phyloP scores from a whole-genome alignment of 2,888 invertebrate species.

The Apamea anceps region DNA sequence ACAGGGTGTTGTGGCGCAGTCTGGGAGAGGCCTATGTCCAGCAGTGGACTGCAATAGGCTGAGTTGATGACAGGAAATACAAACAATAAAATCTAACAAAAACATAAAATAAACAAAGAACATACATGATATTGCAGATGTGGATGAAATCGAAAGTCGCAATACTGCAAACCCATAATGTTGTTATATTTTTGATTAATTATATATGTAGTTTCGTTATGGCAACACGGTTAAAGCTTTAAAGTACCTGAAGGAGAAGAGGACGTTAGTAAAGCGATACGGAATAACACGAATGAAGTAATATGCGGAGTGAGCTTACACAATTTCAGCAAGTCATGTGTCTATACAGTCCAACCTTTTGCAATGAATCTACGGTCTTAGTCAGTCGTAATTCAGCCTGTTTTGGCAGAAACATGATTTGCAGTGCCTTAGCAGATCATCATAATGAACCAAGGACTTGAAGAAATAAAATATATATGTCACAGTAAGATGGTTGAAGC shows the following conservation, averaged over 20 bases:
- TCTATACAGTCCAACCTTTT: neutral
- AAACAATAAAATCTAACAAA: no score
- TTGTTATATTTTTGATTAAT: neutral
- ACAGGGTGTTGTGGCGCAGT: no score
- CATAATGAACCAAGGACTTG: neutral
- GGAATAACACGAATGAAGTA: neutral
- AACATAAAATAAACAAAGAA: no score
- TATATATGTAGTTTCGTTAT: no score
- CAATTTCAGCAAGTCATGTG: neutral
- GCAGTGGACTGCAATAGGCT: no score
- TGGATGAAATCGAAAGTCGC: neutral
- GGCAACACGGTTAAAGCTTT: neutral
- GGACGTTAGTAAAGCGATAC: neutral
- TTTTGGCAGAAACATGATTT: neutral
- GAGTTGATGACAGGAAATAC: no score
- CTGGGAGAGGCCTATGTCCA: no score
- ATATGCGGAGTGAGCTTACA: no score
- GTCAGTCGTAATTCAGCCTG: neutral
- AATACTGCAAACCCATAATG: no score
- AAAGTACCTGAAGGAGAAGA: neutral
- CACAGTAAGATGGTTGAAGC: no score
- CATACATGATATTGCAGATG: neutral
- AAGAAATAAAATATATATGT: no score
- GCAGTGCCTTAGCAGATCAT: neutral
- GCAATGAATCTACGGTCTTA: neutral